phyloP scores from a whole-genome alignment of 2,888 invertebrate species.

The Marasmarcha lunaedactyla region DNA sequence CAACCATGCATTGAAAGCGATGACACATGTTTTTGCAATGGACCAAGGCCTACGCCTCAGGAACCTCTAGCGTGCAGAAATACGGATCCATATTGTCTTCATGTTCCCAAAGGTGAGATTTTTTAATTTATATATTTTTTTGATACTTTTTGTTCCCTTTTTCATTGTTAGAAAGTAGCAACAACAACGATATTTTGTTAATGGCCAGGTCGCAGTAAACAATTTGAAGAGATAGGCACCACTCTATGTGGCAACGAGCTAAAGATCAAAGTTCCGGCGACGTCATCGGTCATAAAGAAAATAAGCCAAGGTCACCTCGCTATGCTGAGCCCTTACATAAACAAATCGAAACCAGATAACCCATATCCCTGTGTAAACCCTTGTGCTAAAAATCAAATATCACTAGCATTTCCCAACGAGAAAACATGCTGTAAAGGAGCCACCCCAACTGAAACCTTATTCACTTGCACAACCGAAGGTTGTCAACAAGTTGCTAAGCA shows the following conservation, averaged over 20 bases:
- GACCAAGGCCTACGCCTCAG: slow-evolving; percentile 33
- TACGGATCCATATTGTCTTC: slow-evolving; percentile 53
- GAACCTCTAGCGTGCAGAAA: slow-evolving; percentile 46
- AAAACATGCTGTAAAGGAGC: slow-evolving; percentile 40
- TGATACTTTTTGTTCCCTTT: background rate
- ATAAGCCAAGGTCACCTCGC: slow-evolving; percentile 56
- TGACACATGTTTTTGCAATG: slow-evolving; percentile 51
- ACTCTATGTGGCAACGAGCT: slow-evolving; percentile 53
- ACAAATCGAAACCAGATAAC: slow-evolving; percentile 27
- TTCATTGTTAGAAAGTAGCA: background rate
- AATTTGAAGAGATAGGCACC: slow-evolving; percentile 59
- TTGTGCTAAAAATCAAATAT: slow-evolving; percentile 57
- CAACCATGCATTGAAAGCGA: slow-evolving; percentile 50
- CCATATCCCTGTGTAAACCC: slow-evolving; percentile 43
- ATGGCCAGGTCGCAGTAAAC: slow-evolving; percentile 59
- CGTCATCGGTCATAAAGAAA: slow-evolving; percentile 51
- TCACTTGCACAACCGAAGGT: slow-evolving; percentile 57
- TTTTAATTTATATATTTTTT: slow-evolving; percentile 2
- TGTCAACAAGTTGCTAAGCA: slow-evolving; percentile 43
- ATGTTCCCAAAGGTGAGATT: slow-evolving; percentile 54
- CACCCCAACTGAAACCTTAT: slow-evolving; percentile 44
- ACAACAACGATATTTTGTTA: slow-evolving; percentile 31
- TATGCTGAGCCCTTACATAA: slow-evolving; percentile 41
- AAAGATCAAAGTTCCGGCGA: slow-evolving; percentile 56
- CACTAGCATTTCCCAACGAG: slow-evolving; percentile 43